Percentiles rank a stretch among this genome's conserved stretches.
Evolutionary conservation across 2,888 invertebrate species (phyloP).

Genomic region (Anthophora plumipes): DNA sequence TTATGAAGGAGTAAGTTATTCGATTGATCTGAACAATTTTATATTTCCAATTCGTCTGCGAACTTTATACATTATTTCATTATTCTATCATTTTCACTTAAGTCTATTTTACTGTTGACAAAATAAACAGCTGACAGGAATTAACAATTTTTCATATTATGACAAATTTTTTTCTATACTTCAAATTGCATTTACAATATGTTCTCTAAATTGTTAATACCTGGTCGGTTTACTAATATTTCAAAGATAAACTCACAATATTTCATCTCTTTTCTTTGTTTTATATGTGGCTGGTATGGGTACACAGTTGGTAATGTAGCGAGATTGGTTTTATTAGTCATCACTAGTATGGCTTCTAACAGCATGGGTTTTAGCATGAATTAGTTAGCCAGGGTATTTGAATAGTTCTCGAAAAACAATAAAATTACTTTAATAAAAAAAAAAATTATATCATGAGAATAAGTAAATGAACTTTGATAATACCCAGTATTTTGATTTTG

Average conservation of each 20-base stretch:
- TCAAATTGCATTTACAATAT: not conserved
- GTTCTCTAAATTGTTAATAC: constrained; percentile 16
- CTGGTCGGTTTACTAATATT: not conserved
- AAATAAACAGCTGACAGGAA: constrained; percentile 13
- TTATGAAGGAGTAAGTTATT: constrained; percentile 95
- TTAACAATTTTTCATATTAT: constrained; percentile 7
- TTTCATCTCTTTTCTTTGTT: constrained; percentile 70
- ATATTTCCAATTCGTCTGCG: constrained; percentile 4
- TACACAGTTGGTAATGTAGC: constrained; percentile 81
- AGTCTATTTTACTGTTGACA: constrained; percentile 9
- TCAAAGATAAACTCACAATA: constrained; percentile 43
- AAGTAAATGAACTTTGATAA: constrained; percentile 8
- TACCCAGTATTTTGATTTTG: constrained; percentile 2
- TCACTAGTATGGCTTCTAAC: constrained; percentile 45
- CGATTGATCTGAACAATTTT: not conserved
- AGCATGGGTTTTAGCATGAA: constrained; percentile 46
- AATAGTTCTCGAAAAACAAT: not conserved
- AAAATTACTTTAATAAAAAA: not conserved
- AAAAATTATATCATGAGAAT: not conserved
- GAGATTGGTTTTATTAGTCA: constrained; percentile 68
- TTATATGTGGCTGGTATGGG: constrained; percentile 77
- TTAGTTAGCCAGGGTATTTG: constrained; percentile 8
- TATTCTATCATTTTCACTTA: not conserved
- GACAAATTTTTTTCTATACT: not conserved
- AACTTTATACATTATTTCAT: not conserved